Base-by-base conservation (phyloP, 1,140 invertebrate species). In the Coelopa frigida region DNA sequence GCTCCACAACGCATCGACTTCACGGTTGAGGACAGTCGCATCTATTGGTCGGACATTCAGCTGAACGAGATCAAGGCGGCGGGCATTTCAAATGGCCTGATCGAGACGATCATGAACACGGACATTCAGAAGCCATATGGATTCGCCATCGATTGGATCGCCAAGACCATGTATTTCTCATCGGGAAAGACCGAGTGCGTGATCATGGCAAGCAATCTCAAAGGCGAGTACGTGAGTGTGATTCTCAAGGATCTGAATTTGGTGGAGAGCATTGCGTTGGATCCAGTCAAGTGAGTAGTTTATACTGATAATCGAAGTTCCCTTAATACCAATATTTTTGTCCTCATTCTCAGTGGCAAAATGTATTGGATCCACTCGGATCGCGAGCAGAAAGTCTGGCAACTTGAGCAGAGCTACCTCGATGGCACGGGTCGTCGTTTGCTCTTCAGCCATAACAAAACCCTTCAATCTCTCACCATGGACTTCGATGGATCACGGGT, bases 21-120 rank as follows among this genome's bases (percentile, higher is more conserved):
- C 61, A 72, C 81, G 17, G 77, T 82, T 4, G 73, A 70, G 42
- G 75, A 73, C 26, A 79, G 78, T 26, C 76, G 77, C 27, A 75
- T 92, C 22, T 90, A 83, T 72, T 93, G 88, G 87, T 78, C 81
- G 5, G 88, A 91, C 65, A 73, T 75, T 18, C 79, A 84, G 51
- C 69, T 73, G 33, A 84, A 84, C 61, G 84, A 89, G 65, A 80
- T 91, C 12, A 84, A 83, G 58, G 75, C 79, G 22, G 78, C 79
- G 4, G 77, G 76, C 44, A 70, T 89, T 10, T 81, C 79, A 37
- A 81, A 80, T 37, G 79, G 81, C 4, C 70, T 77, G 0, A 69
- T 69, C 23, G 75, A 82, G 51, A 84, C 81, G 22, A 74, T 91
- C 31, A 81, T 89, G 39, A 86, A 90, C 65, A 80, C 82, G 31